Conservation (phyloP, 2,113 vertebrate genomes). For the Oplegnathus fasciatus region DNA sequence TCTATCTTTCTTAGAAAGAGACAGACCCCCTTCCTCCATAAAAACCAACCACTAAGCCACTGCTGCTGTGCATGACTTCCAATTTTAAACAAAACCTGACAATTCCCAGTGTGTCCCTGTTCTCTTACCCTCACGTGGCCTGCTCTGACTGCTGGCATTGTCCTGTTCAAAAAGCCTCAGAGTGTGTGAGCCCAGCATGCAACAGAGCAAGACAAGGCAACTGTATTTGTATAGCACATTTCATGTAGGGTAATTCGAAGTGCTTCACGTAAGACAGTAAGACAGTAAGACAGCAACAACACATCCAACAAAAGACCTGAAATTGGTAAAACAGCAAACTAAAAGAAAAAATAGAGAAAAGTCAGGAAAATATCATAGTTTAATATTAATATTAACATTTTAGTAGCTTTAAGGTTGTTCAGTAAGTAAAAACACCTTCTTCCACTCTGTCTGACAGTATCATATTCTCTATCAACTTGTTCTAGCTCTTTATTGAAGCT, state of each 20-base stretch:
- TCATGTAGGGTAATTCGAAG: not conserved
- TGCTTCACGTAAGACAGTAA: not conserved
- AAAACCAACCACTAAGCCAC: not conserved
- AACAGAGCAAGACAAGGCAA: not conserved
- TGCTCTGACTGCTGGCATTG: slow-evolving; percentile 2
- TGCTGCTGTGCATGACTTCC: slow-evolving; percentile 8
- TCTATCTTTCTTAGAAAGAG: not conserved
- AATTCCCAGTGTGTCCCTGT: slow-evolving; percentile 11
- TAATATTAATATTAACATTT: not conserved
- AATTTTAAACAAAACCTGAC: slow-evolving; percentile 18
- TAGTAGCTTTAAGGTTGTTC: not conserved
- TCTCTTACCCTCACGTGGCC: slow-evolving; percentile 1
- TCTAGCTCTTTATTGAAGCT: no score
- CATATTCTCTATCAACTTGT: not conserved
- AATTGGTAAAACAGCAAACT: not conserved
- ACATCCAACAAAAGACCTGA: not conserved
- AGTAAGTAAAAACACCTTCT: not conserved
- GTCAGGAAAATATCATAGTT: not conserved
- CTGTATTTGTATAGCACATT: not conserved
- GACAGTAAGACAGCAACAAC: not conserved
- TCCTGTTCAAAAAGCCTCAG: slow-evolving; percentile 3
- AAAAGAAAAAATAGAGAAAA: not conserved
- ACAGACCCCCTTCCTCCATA: not conserved
- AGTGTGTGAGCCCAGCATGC: slow-evolving; percentile 17
- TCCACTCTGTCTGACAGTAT: not conserved